Base-by-base conservation (phyloP, 2,113 vertebrate species). In the Micromys minutus region DNA sequence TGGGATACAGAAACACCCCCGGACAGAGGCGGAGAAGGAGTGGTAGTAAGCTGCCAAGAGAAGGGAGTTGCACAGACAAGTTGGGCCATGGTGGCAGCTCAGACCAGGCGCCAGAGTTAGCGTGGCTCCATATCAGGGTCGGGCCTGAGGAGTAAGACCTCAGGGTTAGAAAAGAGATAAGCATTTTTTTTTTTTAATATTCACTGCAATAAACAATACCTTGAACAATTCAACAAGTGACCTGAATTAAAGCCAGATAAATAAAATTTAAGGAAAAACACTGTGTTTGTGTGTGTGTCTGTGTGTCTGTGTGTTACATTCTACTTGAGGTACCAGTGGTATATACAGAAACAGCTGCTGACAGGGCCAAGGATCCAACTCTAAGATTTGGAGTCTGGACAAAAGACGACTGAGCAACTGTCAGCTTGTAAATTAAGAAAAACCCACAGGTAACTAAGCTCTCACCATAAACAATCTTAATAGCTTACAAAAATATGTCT, bases 161-260 rank as follows among this genome's bases (percentile, higher is more conserved):
- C n/a, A n/a, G n/a, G n/a, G n/a, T n/a, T n/a, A n/a, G n/a, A n/a
- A n/a, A n/a, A n/a, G n/a, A n/a, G n/a, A n/a, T n/a, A n/a, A n/a
- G n/a, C n/a, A n/a, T n/a, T n/a, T n/a, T n/a, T n/a, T n/a, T n/a
- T n/a, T n/a, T n/a, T n/a, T n/a, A n/a, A n/a, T n/a, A n/a, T n/a
- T n/a, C n/a, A 89, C 61, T 74, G 7, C 17, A 71, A 74, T 91
- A 63, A 96, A 87, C n/a, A 87, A 75, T 75, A 86, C 93, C n/a
- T 69, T 45, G 13, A 90, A 76, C n/a, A 90, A 90, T 47, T 90
- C 63, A 75, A 22, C 67, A 96, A 95, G 7, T 84, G 91, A 9
- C 36, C 76, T 94, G 13, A 87, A 89, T 90, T 87, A 59, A 90
- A 90, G 36, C 89, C 22, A 86, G 87, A 94, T 65, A 75, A 93